phyloP scores from a whole-genome alignment of 2,113 vertebrate genomes.

The Burhinus bistriatus region DNA sequence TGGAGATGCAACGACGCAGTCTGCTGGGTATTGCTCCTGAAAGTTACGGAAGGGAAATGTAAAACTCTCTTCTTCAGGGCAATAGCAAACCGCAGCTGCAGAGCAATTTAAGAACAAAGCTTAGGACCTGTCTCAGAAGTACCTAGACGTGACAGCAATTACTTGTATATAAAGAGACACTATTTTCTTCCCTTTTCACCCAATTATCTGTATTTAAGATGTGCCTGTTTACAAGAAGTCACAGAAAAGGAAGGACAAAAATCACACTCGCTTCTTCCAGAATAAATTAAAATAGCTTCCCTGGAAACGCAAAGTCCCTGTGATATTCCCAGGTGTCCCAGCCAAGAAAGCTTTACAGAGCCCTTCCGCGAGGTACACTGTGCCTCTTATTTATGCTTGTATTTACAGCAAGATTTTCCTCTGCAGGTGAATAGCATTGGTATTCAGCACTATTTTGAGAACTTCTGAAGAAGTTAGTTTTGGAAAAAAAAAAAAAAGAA shows the following conservation, averaged over 20 bases:
- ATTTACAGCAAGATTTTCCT: neutral
- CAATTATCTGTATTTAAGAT: slow-evolving; percentile 18
- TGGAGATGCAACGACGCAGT: neutral
- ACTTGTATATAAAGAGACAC: neutral
- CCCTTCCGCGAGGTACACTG: neutral
- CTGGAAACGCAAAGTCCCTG: neutral
- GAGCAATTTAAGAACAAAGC: neutral
- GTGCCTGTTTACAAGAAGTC: neutral
- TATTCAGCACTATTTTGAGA: neutral
- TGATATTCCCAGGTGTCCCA: neutral
- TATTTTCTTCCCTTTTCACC: neutral
- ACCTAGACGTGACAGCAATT: neutral
- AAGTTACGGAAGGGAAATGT: neutral
- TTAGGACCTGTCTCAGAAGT: neutral
- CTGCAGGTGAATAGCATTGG: neutral
- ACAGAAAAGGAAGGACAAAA: neutral
- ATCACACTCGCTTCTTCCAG: neutral
- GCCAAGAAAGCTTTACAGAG: neutral
- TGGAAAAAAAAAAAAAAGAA: neutral
- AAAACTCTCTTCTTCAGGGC: neutral
- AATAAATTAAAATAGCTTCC: neutral
- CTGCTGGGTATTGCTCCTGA: neutral
- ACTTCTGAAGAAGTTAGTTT: neutral
- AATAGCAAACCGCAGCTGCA: neutral
- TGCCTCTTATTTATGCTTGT: neutral